Conservation (phyloP, 2,113 vertebrate genomes). For the Leuciscus idus region DNA sequence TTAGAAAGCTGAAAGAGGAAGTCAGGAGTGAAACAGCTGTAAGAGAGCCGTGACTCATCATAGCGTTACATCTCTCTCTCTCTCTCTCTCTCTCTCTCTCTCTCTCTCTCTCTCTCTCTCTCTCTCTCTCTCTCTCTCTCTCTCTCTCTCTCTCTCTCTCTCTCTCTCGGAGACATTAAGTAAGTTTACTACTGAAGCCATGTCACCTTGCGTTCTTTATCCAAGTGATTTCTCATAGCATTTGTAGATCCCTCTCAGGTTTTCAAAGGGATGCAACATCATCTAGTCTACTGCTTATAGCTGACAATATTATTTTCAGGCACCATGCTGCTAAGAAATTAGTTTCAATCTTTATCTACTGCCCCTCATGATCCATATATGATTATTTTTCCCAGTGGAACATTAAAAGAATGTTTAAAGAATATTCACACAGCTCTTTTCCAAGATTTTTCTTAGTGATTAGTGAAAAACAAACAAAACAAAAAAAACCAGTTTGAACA, state of each 20-base stretch:
- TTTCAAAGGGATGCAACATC: not conserved
- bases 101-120: not conserved
- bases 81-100: not conserved
- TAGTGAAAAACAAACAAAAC: no score
- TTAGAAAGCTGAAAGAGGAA: slow-evolving; percentile 41
- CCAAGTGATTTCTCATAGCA: not conserved
- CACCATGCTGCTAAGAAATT: not conserved
- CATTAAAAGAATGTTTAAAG: not conserved
- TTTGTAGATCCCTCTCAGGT: not conserved
- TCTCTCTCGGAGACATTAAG: not conserved
- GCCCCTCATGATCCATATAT: not conserved
- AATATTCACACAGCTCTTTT: not conserved
- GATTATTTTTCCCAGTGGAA: not conserved
- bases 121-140: not conserved
- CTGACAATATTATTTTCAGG: not conserved
- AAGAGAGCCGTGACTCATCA: slow-evolving; percentile 50
- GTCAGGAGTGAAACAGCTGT: slow-evolving; percentile 42
- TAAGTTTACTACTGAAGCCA: not conserved
- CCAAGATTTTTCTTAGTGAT: no score
- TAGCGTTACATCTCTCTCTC: not conserved
- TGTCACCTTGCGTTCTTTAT: not conserved
- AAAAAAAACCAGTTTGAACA: no score
- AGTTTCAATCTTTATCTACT: not conserved
- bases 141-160: not conserved
- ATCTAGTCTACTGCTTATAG: not conserved